Conservation (phyloP, 2,113 vertebrate species). For the Cavia porcellus region DNA sequence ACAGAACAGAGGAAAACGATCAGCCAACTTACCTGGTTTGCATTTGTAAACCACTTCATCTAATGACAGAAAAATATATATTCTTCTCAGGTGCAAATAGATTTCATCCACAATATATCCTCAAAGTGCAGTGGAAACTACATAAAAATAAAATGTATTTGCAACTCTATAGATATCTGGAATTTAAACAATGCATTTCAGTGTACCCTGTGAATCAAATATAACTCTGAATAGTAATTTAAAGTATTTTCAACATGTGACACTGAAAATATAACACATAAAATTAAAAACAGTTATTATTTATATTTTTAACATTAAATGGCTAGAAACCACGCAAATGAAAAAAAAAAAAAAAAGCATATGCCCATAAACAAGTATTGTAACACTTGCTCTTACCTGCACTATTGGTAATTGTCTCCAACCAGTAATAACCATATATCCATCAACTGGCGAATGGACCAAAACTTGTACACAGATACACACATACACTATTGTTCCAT, state of each 20-base stretch:
- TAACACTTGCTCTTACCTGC: neutral
- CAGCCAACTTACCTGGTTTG: neutral
- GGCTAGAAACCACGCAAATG: neutral
- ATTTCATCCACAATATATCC: neutral
- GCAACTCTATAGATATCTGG: neutral
- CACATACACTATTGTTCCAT: neutral
- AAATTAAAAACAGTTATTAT: neutral
- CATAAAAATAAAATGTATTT: neutral
- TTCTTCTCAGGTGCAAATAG: neutral
- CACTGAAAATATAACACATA: neutral
- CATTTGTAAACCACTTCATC: neutral
- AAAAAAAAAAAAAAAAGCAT: conserved; percentile 3
- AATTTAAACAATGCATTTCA: neutral
- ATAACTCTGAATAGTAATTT: neutral
- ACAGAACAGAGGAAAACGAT: neutral
- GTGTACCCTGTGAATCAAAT: neutral
- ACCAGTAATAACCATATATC: neutral
- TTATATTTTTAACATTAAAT: neutral
- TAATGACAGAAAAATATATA: neutral
- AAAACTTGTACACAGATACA: neutral
- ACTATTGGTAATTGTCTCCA: neutral
- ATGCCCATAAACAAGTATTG: neutral
- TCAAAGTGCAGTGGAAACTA: neutral
- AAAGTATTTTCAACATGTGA: neutral
- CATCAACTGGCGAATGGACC: neutral